These are phyloP conservation scores for Drosophila borealis DNA, from an alignment of 2,888 invertebrate genomes.

Conservation along the genomic window DNA sequence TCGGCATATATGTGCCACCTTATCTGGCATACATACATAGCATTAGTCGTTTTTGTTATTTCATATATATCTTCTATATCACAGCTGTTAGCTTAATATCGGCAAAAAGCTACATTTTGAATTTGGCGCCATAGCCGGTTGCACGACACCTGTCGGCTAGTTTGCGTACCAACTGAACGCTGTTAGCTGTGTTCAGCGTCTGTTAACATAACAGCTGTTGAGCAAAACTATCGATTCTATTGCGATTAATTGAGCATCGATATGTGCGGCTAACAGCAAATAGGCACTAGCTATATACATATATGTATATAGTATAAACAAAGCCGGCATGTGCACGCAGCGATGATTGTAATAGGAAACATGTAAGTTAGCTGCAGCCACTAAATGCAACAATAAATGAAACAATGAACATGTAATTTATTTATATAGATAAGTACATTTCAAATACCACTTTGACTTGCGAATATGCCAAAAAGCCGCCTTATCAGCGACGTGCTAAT, in stretches of 20 bases:
- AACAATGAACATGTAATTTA: not conserved
- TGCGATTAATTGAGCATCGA: conserved; percentile 15
- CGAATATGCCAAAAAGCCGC: conserved; percentile 28
- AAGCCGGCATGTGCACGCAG: conserved; percentile 12
- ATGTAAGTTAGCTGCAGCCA: conserved; percentile 36
- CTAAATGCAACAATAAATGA: not conserved
- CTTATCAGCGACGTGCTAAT: conserved; percentile 56
- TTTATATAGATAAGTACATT: not conserved
- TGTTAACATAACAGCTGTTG: conserved; percentile 23
- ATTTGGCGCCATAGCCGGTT: conserved; percentile 17
- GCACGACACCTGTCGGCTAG: conserved; percentile 29
- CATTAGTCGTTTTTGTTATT: not conserved
- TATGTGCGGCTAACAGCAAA: not conserved
- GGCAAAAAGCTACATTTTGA: conserved; percentile 14
- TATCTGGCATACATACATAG: not conserved
- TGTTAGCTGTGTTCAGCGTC: not conserved
- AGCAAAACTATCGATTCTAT: conserved; percentile 16
- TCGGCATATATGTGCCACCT: not conserved
- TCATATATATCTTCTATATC: not conserved
- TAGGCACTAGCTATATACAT: not conserved
- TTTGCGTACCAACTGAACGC: not conserved
- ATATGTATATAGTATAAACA: not conserved
- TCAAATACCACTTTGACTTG: conserved; percentile 12
- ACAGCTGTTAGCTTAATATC: not conserved
- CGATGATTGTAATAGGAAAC: not conserved